phyloP scores from a whole-genome alignment of 2,113 vertebrate genomes.

The Narcine bancroftii region DNA sequence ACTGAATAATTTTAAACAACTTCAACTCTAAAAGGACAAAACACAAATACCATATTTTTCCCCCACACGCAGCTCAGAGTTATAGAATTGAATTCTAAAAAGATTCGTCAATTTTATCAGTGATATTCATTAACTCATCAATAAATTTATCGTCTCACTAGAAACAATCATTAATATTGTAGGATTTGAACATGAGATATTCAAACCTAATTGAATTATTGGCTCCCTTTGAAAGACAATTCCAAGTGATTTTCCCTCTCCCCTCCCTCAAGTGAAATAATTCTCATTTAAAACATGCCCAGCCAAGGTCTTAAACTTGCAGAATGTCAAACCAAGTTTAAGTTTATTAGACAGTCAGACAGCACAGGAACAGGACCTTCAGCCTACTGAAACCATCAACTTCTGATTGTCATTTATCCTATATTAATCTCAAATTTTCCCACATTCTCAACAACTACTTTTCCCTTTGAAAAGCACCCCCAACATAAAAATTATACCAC shows the following conservation, averaged over 20 bases:
- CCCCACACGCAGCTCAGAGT: too few species aligned
- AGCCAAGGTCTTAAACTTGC: not conserved
- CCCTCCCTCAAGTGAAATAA: not conserved
- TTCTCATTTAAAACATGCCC: not conserved
- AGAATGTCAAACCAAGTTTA: not conserved
- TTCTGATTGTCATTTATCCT: too few species aligned
- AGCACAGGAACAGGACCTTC: too few species aligned
- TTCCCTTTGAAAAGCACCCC: too few species aligned
- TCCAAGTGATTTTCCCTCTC: not conserved
- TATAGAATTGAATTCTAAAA: not conserved
- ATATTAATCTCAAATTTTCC: too few species aligned
- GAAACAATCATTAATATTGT: not conserved
- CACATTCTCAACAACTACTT: too few species aligned
- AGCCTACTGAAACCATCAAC: too few species aligned
- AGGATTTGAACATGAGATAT: not conserved
- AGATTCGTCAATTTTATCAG: not conserved
- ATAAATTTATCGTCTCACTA: not conserved
- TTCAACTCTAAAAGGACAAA: too few species aligned
- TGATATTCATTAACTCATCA: not conserved
- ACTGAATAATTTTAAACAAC: too few species aligned
- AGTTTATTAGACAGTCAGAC: not conserved
- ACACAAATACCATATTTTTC: not conserved
- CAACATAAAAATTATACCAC: too few species aligned
- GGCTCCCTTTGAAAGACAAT: not conserved
- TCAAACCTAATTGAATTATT: not conserved